Evolutionary conservation across 2,113 vertebrate genomes (phyloP), one percentile per base, ranked within the genome.

Genomic region (Nesoenas mayeri): DNA sequence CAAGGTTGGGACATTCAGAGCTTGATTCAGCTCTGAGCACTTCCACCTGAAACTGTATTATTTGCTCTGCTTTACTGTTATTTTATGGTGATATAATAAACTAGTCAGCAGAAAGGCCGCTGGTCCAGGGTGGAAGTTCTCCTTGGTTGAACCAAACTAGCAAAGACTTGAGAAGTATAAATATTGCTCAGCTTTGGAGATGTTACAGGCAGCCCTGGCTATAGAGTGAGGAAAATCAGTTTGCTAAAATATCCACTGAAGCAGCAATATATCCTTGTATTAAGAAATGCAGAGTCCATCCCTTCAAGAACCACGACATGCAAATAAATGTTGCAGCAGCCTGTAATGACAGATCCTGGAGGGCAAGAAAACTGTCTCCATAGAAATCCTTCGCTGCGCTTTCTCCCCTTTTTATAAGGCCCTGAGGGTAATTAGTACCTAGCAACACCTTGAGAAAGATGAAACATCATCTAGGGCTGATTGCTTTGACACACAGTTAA

Each of bases 391-490:
- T 32, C 40, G 38, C 69, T 48, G 54, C 44, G n/a, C 54, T 66
- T 78, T 77, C 42, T 66, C 64, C 64, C 65, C 42, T 25, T 58
- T 89, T 44, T 16, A 32, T 71, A 21, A 84, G 51, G 38, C 29
- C 47, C 44, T 0, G 11, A 1, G 62, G 79, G 66, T 85, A 95
- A 96, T 96, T 82, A 94, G 82, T 69, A 77, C 94, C 72, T 38
- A 62, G 85, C 85, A 87, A 69, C 70, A 80, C 79, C 93, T 85
- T 2, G 1, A 28, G 91, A 81, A 80, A 94, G 88, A 58, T 61
- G 47, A 61, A 73, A 64, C 65, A 67, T 86, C 40, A 4, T 53
- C 44, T 38, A 61, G 58, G 64, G 44, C 87, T 57, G 7, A 6
- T 32, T 54, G 69, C 80, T 73, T 32, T 67, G 75, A 75, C 84